Percentiles rank a stretch among this genome's conserved stretches.
phyloP scores from a whole-genome alignment of 2,113 vertebrate genomes.

The Cariama cristata region DNA sequence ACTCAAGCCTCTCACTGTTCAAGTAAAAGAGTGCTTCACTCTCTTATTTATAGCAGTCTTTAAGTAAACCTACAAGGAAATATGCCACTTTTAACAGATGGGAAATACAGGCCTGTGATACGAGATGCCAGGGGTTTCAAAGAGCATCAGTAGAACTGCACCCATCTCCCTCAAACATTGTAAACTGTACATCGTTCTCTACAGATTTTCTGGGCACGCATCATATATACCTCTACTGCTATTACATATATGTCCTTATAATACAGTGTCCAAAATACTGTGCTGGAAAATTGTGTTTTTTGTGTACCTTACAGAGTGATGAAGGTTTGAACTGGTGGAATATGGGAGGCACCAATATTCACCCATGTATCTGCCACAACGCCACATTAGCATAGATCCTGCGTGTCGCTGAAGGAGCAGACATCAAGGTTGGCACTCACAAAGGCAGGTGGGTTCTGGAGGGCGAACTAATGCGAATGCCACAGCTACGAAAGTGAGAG shows the following conservation, averaged over 20 bases:
- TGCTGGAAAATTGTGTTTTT: neutral
- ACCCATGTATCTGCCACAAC: neutral
- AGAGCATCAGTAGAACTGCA: neutral
- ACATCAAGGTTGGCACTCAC: neutral
- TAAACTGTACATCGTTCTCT: neutral
- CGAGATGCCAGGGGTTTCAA: rapidly evolving
- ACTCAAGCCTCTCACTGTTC: neutral
- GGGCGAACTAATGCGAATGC: neutral
- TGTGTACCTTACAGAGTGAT: neutral
- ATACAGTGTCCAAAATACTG: rapidly evolving
- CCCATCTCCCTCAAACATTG: neutral
- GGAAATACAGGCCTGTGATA: neutral
- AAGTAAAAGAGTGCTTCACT: neutral
- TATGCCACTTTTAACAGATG: neutral
- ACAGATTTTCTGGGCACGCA: neutral
- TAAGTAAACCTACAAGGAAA: neutral
- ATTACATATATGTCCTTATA: neutral
- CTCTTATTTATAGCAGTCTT: neutral
- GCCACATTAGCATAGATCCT: rapidly evolving
- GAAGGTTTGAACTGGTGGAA: neutral
- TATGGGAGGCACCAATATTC: neutral
- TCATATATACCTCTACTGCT: neutral
- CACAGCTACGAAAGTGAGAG: neutral
- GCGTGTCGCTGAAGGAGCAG: neutral
- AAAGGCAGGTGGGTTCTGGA: neutral